These are phyloP conservation scores for Melanostoma mellinum DNA, from an alignment of 2,888 invertebrate genomes.

Conservation along the genomic window DNA sequence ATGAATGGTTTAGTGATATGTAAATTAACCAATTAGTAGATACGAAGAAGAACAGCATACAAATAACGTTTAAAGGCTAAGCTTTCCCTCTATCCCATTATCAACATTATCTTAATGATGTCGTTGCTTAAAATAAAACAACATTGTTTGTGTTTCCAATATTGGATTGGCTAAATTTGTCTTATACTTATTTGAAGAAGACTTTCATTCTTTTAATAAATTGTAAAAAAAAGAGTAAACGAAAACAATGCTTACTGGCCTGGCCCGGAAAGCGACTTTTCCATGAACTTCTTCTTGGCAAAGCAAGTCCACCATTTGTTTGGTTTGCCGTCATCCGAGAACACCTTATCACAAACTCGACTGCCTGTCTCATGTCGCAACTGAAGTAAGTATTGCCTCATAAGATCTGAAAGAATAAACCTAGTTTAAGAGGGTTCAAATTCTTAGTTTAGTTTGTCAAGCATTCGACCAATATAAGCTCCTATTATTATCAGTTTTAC, in stretches of 20 bases:
- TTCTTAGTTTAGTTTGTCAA: no score
- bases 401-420: slow-evolving; percentile 86
- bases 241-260: slow-evolving; percentile 77
- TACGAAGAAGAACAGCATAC: background rate
- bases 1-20: slow-evolving; percentile 36
- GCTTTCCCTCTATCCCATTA: background rate
- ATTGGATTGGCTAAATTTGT: slow-evolving; percentile 42
- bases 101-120: background rate
- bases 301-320: slow-evolving; percentile 99
- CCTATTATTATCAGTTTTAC: slow-evolving; percentile 83
- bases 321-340: slow-evolving; percentile 95
- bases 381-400: slow-evolving; percentile 97
- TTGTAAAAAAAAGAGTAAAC: slow-evolving; percentile 21
- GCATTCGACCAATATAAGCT: no score
- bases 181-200: slow-evolving; percentile 10
- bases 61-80: background rate
- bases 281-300: slow-evolving; percentile 99
- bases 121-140: slow-evolving; percentile 49
- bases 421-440: no score
- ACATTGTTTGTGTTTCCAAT: slow-evolving; percentile 42
- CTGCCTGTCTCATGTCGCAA: slow-evolving; percentile 96
- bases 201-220: slow-evolving; percentile 29
- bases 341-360: slow-evolving; percentile 95
- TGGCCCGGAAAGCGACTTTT: slow-evolving; percentile 90
- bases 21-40: slow-evolving; percentile 28